These are phyloP conservation scores for Laterallus jamaicensis DNA, from an alignment of 2,113 vertebrate genomes.

Conservation along the genomic window DNA sequence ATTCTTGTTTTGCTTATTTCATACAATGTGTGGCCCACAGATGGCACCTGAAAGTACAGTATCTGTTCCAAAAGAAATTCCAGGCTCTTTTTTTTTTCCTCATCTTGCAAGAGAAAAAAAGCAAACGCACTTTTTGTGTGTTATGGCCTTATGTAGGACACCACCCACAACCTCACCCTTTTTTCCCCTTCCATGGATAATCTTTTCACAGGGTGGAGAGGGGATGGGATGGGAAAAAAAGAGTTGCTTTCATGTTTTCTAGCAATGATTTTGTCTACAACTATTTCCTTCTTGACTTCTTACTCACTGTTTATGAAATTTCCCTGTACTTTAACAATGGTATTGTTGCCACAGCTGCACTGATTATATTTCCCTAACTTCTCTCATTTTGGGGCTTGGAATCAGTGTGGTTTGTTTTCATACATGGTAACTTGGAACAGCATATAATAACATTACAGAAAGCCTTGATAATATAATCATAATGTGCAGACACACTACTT, in stretches of 20 bases:
- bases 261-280: constrained; percentile 49
- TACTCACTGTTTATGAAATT: constrained; percentile 68
- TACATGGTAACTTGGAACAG: constrained; percentile 66
- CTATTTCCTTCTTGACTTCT: constrained; percentile 65
- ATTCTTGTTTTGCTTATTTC: constrained; percentile 9
- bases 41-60: constrained; percentile 63
- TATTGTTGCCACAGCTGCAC: constrained; percentile 71
- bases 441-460: constrained; percentile 66
- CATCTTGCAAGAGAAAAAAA: constrained; percentile 59
- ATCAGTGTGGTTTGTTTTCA: constrained; percentile 73
- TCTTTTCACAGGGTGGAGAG: constrained; percentile 59
- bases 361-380: constrained; percentile 59
- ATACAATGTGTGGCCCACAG: background rate
- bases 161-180: constrained; percentile 67
- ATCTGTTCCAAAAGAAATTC: constrained; percentile 59
- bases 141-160: constrained; percentile 52
- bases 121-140: constrained; percentile 27
- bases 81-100: constrained; percentile 33
- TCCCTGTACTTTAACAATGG: constrained; percentile 61
- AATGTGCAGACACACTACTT: constrained; percentile 12
- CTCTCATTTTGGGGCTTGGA: constrained; percentile 55
- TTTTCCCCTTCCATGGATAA: constrained; percentile 55
- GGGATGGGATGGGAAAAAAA: constrained; percentile 35
- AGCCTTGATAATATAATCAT: constrained; percentile 61
- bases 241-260: constrained; percentile 63